These are phyloP conservation scores for Rhopalosiphum nymphaeae DNA, from an alignment of 2,888 invertebrate species.

Conservation along the genomic window DNA sequence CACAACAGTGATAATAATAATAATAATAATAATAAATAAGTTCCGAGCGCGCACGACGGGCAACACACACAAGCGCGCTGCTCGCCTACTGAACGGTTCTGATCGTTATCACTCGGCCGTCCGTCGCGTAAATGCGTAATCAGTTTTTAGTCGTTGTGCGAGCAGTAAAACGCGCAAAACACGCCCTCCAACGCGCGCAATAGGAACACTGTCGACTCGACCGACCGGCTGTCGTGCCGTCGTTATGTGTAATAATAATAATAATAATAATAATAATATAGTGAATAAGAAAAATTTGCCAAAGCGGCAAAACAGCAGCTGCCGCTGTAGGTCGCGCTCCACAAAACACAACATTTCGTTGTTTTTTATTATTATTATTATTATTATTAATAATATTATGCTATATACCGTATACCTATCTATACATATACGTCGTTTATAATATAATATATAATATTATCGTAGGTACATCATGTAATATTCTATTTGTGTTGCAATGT, in stretches of 20 bases:
- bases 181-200: neutral
- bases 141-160: neutral
- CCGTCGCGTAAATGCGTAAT: neutral
- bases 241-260: neutral
- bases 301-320: neutral
- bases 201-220: neutral
- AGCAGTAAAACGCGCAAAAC: neutral
- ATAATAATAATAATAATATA: neutral
- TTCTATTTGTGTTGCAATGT: neutral
- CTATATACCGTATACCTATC: neutral
- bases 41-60: neutral
- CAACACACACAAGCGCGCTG: neutral
- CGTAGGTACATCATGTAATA: no score
- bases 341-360: neutral
- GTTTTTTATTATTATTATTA: neutral
- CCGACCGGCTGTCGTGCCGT: neutral
- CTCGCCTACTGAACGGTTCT: neutral
- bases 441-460: neutral
- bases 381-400: neutral
- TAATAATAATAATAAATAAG: neutral
- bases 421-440: no score
- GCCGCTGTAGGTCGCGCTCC: neutral
- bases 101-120: neutral
- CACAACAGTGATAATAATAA: neutral
- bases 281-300: neutral